phyloP scores from a whole-genome alignment of 2,888 invertebrate genomes.

The Bimastos eiseni region DNA sequence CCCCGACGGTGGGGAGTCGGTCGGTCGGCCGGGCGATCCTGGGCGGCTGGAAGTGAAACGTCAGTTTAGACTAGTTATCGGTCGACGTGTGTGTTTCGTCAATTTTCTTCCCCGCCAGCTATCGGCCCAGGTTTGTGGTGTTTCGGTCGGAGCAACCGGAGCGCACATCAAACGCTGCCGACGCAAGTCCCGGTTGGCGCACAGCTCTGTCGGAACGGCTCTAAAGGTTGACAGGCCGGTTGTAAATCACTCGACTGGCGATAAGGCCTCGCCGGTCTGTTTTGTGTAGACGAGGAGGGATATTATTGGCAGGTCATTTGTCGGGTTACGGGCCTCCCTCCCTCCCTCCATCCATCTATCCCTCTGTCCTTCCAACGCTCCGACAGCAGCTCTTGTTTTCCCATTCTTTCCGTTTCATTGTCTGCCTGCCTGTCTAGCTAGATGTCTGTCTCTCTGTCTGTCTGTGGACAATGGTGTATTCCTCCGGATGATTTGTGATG shows the following conservation, averaged over 20 bases:
- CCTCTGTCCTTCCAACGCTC: not conserved
- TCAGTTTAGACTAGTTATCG: constrained; percentile 18
- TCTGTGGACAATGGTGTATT: constrained; percentile 13
- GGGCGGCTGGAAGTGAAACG: constrained; percentile 17
- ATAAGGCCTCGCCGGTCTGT: not conserved
- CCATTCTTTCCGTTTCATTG: not conserved
- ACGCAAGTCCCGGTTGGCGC: not conserved
- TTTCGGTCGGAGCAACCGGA: constrained; percentile 10
- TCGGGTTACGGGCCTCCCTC: not conserved
- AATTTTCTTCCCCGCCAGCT: constrained; percentile 1
- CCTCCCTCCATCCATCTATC: not conserved
- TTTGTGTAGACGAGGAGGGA: constrained; percentile 23
- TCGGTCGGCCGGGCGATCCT: not conserved
- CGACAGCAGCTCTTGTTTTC: not conserved
- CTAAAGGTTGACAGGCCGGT: constrained; percentile 21
- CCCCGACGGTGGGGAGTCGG: not conserved
- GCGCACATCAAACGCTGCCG: constrained; percentile 13
- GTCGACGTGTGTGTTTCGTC: not conserved
- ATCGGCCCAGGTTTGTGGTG: not conserved
- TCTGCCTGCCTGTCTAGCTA: not conserved
- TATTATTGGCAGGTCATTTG: constrained; percentile 26
- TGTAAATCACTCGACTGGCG: constrained; percentile 25
- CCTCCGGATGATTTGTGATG: not conserved
- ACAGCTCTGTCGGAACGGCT: constrained; percentile 19
- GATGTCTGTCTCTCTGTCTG: not conserved